Percentiles rank a stretch among this genome's conserved stretches.
Evolutionary conservation across 2,113 vertebrate species (phyloP).

Genomic region (Tetraodon nigroviridis): DNA sequence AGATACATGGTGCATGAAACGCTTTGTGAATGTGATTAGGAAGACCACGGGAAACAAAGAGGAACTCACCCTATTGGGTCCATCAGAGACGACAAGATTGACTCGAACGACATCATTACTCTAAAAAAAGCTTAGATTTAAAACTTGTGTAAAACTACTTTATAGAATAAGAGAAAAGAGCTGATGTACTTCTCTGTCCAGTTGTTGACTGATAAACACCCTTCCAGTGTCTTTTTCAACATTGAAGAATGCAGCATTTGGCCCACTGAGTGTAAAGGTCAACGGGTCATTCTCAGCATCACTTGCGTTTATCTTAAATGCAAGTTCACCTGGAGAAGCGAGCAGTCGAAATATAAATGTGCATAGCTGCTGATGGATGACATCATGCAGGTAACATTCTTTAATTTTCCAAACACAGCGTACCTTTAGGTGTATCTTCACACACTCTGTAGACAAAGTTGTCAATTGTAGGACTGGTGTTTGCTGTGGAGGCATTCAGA

Average conservation of each 20-base stretch:
- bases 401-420: background rate
- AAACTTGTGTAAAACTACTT: background rate
- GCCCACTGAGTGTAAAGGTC: constrained; percentile 49
- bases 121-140: constrained; percentile 20
- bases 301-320: constrained; percentile 65
- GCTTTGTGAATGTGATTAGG: background rate
- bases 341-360: background rate
- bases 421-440: constrained; percentile 49
- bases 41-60: background rate
- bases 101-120: accelerated
- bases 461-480: constrained; percentile 12
- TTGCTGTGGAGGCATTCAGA: constrained; percentile 42
- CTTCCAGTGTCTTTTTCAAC: constrained; percentile 5
- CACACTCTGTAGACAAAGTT: accelerated
- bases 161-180: background rate
- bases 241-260: constrained; percentile 39
- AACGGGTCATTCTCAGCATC: constrained; percentile 42
- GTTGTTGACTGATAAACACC: constrained; percentile 10
- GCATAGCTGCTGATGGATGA: background rate
- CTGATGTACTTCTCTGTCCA: constrained; percentile 77
- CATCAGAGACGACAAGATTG: constrained; percentile 8
- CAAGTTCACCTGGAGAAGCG: constrained; percentile 31
- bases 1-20: background rate
- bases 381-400: background rate
- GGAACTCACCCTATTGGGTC: background rate